phyloP scores from a whole-genome alignment of 2,888 invertebrate genomes.

The Artemia sinica region DNA sequence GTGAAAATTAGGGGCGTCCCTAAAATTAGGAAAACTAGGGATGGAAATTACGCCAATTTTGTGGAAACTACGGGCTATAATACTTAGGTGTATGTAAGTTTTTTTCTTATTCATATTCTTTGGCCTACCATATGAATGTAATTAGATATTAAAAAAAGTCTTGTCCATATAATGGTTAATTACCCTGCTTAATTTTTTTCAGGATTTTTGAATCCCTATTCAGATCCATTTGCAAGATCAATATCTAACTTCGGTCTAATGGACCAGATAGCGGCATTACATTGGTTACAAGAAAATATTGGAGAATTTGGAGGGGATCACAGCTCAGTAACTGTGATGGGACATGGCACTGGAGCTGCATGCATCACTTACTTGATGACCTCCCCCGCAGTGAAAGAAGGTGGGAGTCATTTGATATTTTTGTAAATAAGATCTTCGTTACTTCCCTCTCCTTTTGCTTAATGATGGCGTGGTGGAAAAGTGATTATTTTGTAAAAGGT shows the following conservation, averaged over 20 bases:
- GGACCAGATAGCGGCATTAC: constrained; percentile 87
- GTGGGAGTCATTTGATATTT: constrained; percentile 37
- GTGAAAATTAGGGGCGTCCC: too few species aligned
- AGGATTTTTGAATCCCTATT: constrained; percentile 78
- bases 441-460: background rate
- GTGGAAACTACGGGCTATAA: too few species aligned
- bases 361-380: constrained; percentile 86
- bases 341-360: constrained; percentile 89
- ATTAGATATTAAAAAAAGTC: too few species aligned
- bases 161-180: too few species aligned
- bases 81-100: too few species aligned
- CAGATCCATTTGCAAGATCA: constrained; percentile 63
- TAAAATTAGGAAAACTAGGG: too few species aligned
- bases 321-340: constrained; percentile 76
- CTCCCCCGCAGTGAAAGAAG: constrained; percentile 79
- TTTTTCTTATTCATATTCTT: too few species aligned
- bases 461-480: background rate
- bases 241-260: constrained; percentile 94
- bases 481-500: too few species aligned
- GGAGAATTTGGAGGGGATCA: constrained; percentile 87
- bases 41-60: too few species aligned
- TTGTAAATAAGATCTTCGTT: background rate
- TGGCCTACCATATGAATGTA: too few species aligned
- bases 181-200: constrained; percentile 26
- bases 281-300: constrained; percentile 91